Conservation (phyloP, 2,113 vertebrate species). For the Sarotherodon lohbergeri region DNA sequence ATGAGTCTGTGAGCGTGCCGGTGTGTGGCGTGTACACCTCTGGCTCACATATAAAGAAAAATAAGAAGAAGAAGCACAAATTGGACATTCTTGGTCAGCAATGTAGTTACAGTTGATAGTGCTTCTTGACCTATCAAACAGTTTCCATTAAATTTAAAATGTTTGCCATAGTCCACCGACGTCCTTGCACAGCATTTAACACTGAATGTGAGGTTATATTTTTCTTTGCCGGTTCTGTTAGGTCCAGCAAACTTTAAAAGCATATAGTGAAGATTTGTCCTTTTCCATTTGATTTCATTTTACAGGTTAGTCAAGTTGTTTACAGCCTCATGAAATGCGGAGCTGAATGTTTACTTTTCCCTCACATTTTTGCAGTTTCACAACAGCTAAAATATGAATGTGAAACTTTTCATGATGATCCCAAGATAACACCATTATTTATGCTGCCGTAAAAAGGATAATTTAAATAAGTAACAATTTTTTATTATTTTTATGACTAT, state of each 20-base stretch:
- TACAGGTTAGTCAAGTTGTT: background rate
- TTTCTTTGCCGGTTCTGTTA: background rate
- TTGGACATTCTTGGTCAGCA: slow-evolving; percentile 44
- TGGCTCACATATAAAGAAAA: background rate
- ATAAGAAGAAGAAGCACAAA: slow-evolving; percentile 27
- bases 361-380: background rate
- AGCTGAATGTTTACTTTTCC: background rate
- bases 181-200: slow-evolving; percentile 35
- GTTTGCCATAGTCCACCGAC: slow-evolving; percentile 11
- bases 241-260: background rate
- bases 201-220: slow-evolving; percentile 12
- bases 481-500: background rate
- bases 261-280: background rate
- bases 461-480: background rate
- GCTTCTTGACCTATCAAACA: slow-evolving; percentile 49
- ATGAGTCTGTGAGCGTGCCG: background rate
- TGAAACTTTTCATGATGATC: background rate
- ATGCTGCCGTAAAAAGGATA: background rate
- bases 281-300: background rate
- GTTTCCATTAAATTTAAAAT: slow-evolving; percentile 51
- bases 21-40: background rate
- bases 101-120: slow-evolving; percentile 41
- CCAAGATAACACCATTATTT: background rate
- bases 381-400: background rate
- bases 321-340: background rate